Conservation (phyloP, 2,113 vertebrate genomes). For the Gavia stellata region DNA sequence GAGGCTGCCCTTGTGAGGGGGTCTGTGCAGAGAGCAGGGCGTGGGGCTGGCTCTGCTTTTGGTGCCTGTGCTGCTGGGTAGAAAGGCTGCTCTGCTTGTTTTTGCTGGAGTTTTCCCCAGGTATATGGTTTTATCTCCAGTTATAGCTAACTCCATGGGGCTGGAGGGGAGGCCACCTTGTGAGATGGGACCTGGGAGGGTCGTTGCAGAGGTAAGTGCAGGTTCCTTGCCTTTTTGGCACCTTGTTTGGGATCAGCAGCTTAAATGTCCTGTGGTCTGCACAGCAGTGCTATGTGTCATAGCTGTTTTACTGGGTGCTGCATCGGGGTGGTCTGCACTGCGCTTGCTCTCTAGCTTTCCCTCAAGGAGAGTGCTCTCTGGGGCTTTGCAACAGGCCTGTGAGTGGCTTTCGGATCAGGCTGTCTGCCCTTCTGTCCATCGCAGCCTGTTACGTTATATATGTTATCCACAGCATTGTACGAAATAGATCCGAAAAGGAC, state of each 20-base stretch:
- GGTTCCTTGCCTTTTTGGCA: neutral
- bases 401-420: neutral
- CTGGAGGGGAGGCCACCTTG: neutral
- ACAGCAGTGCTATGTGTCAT: neutral
- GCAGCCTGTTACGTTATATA: fast-evolving
- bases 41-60: neutral
- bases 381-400: neutral
- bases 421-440: neutral
- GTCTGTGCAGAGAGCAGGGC: neutral
- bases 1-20: neutral
- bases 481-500: slow-evolving; percentile 48
- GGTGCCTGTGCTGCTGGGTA: neutral
- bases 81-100: neutral
- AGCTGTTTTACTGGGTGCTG: neutral
- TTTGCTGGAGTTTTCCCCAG: neutral
- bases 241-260: neutral
- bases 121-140: neutral
- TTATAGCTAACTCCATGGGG: neutral
- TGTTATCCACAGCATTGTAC: neutral
- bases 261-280: neutral
- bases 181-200: neutral
- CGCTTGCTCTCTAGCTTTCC: neutral
- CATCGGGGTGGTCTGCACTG: neutral
- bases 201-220: neutral
- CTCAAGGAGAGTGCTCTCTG: neutral